Percentiles rank a stretch among this genome's conserved stretches.
These are phyloP conservation scores for Clanis bilineata DNA, from an alignment of 2,888 invertebrate genomes.

Conservation along the genomic window DNA sequence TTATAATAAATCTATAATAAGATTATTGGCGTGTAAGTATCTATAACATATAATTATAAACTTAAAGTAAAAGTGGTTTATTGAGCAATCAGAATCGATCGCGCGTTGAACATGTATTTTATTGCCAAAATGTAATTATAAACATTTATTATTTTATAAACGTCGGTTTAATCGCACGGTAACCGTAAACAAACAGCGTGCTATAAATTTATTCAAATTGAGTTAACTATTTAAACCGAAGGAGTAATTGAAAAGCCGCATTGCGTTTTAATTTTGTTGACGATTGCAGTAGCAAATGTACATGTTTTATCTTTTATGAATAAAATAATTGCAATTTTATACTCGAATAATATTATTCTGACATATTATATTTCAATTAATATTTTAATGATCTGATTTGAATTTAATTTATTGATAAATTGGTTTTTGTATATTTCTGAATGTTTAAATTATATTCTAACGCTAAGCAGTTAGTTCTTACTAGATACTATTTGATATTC, in stretches of 20 bases:
- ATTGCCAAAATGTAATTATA: not conserved
- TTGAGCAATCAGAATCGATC: not conserved
- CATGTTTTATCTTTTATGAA: not conserved
- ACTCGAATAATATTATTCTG: not conserved
- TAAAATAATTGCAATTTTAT: not conserved
- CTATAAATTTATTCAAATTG: not conserved
- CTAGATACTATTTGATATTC: too few species aligned
- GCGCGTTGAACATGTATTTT: not conserved
- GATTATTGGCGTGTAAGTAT: not conserved
- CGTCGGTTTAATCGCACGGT: not conserved
- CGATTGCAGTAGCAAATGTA: not conserved
- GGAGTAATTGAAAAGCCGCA: not conserved
- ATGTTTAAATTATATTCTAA: too few species aligned
- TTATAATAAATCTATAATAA: not conserved
- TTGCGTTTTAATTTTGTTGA: not conserved
- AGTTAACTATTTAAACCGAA: not conserved
- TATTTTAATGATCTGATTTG: not conserved
- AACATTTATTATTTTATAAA: not conserved
- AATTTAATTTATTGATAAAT: not conserved
- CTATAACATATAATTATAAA: not conserved
- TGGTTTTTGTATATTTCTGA: too few species aligned
- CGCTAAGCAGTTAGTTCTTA: too few species aligned
- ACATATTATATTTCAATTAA: not conserved
- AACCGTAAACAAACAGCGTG: not conserved
- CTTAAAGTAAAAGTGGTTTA: conserved; percentile 6